Conservation (phyloP, 2,797 vertebrate species). For the Labroides dimidiatus region DNA sequence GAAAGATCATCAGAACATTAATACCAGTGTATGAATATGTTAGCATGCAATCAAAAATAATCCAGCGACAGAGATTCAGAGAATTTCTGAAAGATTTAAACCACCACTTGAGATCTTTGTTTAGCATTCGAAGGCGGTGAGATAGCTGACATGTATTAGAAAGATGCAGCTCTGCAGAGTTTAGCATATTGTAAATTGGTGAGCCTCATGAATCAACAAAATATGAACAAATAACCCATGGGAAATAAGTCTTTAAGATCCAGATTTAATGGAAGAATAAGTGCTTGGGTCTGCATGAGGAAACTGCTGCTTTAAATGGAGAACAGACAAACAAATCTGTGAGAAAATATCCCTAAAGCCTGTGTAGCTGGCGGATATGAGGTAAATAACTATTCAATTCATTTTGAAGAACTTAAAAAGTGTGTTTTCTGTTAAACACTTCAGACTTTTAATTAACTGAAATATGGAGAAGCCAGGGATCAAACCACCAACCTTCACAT, state of each 20-base stretch:
- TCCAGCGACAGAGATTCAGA: background rate
- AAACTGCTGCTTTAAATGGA: background rate
- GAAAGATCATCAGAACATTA: background rate
- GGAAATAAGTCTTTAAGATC: background rate
- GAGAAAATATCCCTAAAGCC: background rate
- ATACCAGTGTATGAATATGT: background rate
- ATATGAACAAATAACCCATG: background rate
- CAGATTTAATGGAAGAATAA: background rate
- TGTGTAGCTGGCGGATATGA: background rate
- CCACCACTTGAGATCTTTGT: background rate
- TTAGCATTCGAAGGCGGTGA: background rate
- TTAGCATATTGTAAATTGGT: conserved; percentile 1
- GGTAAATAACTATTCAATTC: background rate
- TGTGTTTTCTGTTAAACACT: background rate
- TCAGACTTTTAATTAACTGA: background rate
- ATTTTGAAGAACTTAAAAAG: background rate
- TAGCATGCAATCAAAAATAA: background rate
- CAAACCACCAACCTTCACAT: no score
- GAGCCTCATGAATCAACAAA: background rate
- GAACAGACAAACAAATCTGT: background rate
- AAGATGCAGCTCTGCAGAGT: background rate
- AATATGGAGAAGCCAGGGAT: no score
- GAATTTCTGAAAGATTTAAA: background rate
- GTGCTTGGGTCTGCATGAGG: background rate
- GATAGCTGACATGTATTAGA: background rate